Base-by-base conservation (phyloP, 2,888 invertebrate species). In the Luffia ferchaultella region DNA sequence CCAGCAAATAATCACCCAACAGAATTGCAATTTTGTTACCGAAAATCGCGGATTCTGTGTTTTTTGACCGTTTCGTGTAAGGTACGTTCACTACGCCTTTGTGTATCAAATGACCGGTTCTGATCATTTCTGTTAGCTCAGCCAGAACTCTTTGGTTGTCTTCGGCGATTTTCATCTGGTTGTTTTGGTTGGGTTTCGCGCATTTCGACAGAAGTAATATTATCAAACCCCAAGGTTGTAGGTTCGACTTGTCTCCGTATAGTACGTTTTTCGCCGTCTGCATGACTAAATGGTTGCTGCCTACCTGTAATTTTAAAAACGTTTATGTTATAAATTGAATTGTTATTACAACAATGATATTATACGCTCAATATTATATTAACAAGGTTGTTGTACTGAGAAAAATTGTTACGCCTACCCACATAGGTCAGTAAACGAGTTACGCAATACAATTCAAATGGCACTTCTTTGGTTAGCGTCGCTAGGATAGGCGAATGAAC, bases 21-120 rank as follows among this genome's bases (percentile, higher is more conserved):
- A 96, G 77, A 1, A 95, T 87, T 1, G 95, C 93, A 54, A 96
- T 93, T 83, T 95, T 95, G 63, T 95, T 95, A 0, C 95, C 95
- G 65, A 93, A 93, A 57, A 92, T 89, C 74, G 95, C 90, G 46
- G 93, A 91, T 54, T 89, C 88, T 1, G 87, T 84, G 53, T 87
- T 87, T 20, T 86, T 84, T 0, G 86, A 78, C 46, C 88, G 76
- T 46, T 86, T 80, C 47, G 88, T 83, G 18, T 76, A 76, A 0
- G 83, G 77, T 0, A 84, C 79, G 46, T 85, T 83, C 1, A 84
- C 73, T 0, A 85, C 77, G 0, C 85, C 91, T 68, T 88, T 88
- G 64, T 96, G 96, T 1, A 95, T 91, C 18, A 94, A 76, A 65
- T 93, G 91, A 18, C 94, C 93, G 0, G 93, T 94, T 61, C 93